phyloP scores from a whole-genome alignment of 2,113 vertebrate species.

The Stigmatopora argus region DNA sequence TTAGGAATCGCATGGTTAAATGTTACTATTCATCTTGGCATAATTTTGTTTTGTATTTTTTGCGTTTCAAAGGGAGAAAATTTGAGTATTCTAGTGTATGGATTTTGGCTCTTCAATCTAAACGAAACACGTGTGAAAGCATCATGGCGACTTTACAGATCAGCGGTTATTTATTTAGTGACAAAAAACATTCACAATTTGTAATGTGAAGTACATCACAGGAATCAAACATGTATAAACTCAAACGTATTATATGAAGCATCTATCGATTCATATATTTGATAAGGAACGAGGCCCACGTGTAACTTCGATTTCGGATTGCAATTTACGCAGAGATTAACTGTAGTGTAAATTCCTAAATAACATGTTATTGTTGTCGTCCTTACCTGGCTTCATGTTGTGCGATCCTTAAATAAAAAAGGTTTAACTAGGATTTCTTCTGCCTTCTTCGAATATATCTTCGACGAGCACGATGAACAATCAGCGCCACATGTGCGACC shows the following conservation, averaged over 20 bases:
- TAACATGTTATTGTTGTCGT: too few species aligned
- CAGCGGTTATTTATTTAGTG: neutral
- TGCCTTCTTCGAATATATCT: neutral
- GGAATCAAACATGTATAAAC: neutral
- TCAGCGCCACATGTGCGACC: neutral
- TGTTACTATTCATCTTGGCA: neutral
- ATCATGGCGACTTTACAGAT: neutral
- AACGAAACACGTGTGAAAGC: neutral
- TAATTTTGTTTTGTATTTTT: neutral
- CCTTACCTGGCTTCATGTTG: constrained; percentile 1
- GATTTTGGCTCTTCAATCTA: neutral
- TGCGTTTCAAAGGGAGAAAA: neutral
- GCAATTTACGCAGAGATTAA: neutral
- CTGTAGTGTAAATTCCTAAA: neutral
- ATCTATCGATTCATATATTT: neutral
- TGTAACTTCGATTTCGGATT: neutral
- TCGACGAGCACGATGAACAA: neutral
- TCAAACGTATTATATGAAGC: neutral
- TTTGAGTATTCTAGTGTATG: neutral
- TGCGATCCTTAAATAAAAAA: neutral
- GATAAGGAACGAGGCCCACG: neutral
- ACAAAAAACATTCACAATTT: neutral
- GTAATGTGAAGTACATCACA: too few species aligned
- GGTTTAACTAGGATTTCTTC: neutral
- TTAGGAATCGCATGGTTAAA: neutral